Percentiles rank a stretch among this genome's conserved stretches.
Evolutionary conservation across 2,113 vertebrate genomes (phyloP).

Genomic region (Scortum barcoo): DNA sequence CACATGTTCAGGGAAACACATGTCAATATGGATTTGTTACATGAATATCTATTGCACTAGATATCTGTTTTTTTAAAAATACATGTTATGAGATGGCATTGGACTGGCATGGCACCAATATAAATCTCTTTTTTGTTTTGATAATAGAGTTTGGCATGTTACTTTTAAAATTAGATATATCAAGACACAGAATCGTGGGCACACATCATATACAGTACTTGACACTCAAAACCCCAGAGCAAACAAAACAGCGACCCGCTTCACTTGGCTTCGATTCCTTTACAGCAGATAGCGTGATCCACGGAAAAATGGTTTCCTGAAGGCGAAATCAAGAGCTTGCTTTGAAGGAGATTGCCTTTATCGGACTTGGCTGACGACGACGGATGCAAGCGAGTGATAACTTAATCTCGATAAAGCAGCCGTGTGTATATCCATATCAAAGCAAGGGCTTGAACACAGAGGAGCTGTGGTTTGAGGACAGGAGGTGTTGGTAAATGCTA

Average conservation of each 20-base stretch:
- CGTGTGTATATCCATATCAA: constrained; percentile 38
- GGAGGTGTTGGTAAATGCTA: constrained; percentile 20
- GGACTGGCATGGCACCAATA: constrained; percentile 72
- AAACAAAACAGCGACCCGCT: constrained; percentile 60
- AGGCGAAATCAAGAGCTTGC: constrained; percentile 50
- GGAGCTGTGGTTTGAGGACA: not conserved
- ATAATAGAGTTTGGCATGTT: constrained; percentile 72
- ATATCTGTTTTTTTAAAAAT: constrained; percentile 80
- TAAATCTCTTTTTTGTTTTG: constrained; percentile 64
- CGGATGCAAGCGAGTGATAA: constrained; percentile 33
- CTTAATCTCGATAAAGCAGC: constrained; percentile 15
- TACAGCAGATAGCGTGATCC: constrained; percentile 45
- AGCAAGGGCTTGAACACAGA: constrained; percentile 35
- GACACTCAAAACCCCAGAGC: constrained; percentile 74
- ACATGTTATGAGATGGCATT: constrained; percentile 74
- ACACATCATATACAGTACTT: constrained; percentile 75
- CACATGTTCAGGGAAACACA: constrained; percentile 81
- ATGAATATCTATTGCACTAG: constrained; percentile 81
- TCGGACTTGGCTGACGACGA: constrained; percentile 25
- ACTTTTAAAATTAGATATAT: constrained; percentile 73
- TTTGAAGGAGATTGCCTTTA: constrained; percentile 55
- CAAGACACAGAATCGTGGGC: constrained; percentile 72
- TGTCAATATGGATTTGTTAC: constrained; percentile 80
- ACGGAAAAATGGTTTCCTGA: constrained; percentile 49
- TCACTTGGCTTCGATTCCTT: constrained; percentile 27